These are phyloP conservation scores for Antigone vipio DNA, from an alignment of 2,113 vertebrate species.

Conservation along the genomic window DNA sequence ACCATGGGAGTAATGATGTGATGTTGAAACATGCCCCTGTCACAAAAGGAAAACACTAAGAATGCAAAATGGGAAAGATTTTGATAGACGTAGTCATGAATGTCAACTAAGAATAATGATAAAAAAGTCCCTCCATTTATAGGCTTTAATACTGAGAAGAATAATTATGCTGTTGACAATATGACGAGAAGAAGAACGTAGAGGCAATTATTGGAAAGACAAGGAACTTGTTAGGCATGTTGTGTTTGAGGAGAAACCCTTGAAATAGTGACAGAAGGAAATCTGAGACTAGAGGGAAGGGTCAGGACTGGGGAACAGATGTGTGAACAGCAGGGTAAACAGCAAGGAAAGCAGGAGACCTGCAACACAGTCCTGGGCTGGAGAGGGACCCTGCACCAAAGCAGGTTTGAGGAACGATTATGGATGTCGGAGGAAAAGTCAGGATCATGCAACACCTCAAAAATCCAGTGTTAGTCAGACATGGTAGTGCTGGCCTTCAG, in stretches of 20 bases:
- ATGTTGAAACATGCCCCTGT: not conserved
- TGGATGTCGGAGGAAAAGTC: not conserved
- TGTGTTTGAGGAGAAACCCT: not conserved
- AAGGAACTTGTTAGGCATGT: not conserved
- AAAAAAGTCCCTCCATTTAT: not conserved
- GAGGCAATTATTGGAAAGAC: not conserved
- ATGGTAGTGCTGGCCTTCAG: not conserved
- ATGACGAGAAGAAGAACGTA: not conserved
- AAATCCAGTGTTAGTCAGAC: not conserved
- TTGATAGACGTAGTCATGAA: not conserved
- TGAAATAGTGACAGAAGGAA: not conserved
- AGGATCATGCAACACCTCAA: not conserved
- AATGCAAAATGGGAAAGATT: not conserved
- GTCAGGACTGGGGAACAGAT: not conserved
- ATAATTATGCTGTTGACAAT: not conserved
- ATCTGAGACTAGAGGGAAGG: not conserved
- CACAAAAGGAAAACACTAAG: not conserved
- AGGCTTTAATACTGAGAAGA: not conserved
- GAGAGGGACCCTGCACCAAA: not conserved
- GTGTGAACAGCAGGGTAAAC: not conserved
- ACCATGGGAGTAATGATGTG: not conserved
- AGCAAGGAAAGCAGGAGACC: not conserved
- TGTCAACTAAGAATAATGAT: not conserved
- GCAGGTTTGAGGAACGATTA: fast-evolving
- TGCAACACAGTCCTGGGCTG: not conserved